Conservation (phyloP, 1,140 invertebrate genomes). For the Danaus melanippus region DNA sequence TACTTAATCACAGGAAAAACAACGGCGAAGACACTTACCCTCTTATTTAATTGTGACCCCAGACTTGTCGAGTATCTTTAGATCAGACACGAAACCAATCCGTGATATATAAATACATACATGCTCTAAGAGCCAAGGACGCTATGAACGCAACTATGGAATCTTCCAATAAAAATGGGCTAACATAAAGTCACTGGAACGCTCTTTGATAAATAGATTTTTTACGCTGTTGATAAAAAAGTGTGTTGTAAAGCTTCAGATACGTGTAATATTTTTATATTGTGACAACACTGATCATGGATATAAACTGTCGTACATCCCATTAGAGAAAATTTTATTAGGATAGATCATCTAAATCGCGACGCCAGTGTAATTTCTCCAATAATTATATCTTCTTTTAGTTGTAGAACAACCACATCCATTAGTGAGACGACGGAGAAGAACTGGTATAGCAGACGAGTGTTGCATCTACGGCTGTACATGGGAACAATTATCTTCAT, state of each 20-base stretch:
- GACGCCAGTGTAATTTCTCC: background rate
- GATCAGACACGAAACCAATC: constrained; percentile 29
- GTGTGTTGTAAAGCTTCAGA: background rate
- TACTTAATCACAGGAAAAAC: constrained; percentile 39
- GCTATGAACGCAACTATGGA: constrained; percentile 8
- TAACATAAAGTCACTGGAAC: constrained; percentile 4
- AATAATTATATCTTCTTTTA: constrained; percentile 24
- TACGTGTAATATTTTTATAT: constrained; percentile 5
- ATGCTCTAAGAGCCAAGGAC: constrained; percentile 27
- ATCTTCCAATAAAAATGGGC: constrained; percentile 13
- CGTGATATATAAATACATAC: constrained; percentile 23
- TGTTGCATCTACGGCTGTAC: constrained; percentile 54
- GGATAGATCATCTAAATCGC: too few relatives aligned
- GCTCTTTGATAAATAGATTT: constrained; percentile 7
- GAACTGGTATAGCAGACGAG: constrained; percentile 54
- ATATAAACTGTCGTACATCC: too few relatives aligned
- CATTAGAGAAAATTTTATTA: too few relatives aligned
- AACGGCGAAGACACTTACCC: constrained; percentile 28
- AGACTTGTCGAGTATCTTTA: constrained; percentile 23
- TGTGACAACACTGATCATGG: too few relatives aligned
- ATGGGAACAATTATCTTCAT: constrained; percentile 49
- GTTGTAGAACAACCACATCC: constrained; percentile 53
- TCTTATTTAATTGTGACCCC: constrained; percentile 38
- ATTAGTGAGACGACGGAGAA: constrained; percentile 34
- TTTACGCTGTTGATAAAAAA: too few relatives aligned